Evolutionary conservation across 1,140 invertebrate species (phyloP).

Genomic region (Drosophila sp.): DNA sequence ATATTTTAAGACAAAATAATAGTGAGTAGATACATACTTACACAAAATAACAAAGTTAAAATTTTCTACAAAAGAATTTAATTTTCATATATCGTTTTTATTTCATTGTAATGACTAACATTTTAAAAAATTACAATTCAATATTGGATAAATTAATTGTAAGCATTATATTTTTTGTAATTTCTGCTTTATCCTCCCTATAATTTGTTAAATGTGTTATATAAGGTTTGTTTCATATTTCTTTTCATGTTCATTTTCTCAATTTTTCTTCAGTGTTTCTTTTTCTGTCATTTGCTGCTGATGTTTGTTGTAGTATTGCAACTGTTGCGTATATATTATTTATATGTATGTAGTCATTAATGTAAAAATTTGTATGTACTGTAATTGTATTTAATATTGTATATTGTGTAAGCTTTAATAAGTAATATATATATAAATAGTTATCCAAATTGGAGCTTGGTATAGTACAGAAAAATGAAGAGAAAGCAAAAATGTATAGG

Average conservation of each 20-base stretch:
- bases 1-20: background rate
- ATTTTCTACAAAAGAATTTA: slow-evolving; percentile 34
- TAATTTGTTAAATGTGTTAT: slow-evolving; percentile 73
- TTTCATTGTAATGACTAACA: slow-evolving; percentile 82
- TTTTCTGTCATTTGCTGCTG: slow-evolving; percentile 19
- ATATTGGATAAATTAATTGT: slow-evolving; percentile 82
- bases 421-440: slow-evolving; percentile 36
- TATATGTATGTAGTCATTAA: slow-evolving; percentile 80
- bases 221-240: slow-evolving; percentile 72
- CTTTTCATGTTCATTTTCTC: slow-evolving; percentile 81
- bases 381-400: slow-evolving; percentile 54
- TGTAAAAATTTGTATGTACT: slow-evolving; percentile 64
- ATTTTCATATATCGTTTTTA: slow-evolving; percentile 80
- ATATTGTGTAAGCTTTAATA: slow-evolving; percentile 42
- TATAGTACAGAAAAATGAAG: slow-evolving; percentile 38
- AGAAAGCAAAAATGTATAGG: slow-evolving; percentile 15
- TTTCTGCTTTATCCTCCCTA: slow-evolving; percentile 63
- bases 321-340: slow-evolving; percentile 57
- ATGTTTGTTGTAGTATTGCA: slow-evolving; percentile 51
- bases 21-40: background rate
- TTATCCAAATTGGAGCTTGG: slow-evolving; percentile 33
- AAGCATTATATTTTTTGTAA: slow-evolving; percentile 68
- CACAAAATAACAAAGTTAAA: slow-evolving; percentile 3
- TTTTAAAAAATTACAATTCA: slow-evolving; percentile 84
- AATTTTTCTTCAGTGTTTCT: slow-evolving; percentile 58